Conservation (phyloP, 1,140 invertebrate species). For the Aethina tumida region DNA sequence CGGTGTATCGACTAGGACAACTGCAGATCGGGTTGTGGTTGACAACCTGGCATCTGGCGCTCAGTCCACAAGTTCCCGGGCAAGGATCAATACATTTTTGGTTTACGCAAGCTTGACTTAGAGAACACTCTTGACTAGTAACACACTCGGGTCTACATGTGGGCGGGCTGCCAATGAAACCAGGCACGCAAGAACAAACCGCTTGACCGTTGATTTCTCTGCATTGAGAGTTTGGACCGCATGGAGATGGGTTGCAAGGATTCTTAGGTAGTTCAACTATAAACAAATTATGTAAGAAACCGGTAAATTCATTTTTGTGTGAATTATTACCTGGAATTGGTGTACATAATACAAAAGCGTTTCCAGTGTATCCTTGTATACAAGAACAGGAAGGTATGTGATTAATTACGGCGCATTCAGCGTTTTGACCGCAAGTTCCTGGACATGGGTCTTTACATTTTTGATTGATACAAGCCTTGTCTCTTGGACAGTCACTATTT, state of each 20-base stretch:
- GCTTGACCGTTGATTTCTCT: slow-evolving; percentile 54
- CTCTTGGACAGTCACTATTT: slow-evolving; percentile 56
- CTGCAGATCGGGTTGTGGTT: slow-evolving; percentile 55
- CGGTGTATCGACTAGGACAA: slow-evolving; percentile 56
- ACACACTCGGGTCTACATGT: slow-evolving; percentile 66
- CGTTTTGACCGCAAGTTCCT: slow-evolving; percentile 49
- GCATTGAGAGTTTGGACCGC: slow-evolving; percentile 68
- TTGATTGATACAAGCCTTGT: slow-evolving; percentile 61
- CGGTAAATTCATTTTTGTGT: slow-evolving; percentile 37
- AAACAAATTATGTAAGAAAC: slow-evolving; percentile 39
- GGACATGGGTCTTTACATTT: slow-evolving; percentile 61
- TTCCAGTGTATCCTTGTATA: slow-evolving; percentile 57
- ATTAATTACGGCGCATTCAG: slow-evolving; percentile 58
- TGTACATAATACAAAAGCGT: slow-evolving; percentile 60
- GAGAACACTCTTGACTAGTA: slow-evolving; percentile 61
- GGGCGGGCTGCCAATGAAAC: slow-evolving; percentile 61
- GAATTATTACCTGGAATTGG: slow-evolving; percentile 41
- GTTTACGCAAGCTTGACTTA: slow-evolving; percentile 61
- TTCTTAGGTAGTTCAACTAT: slow-evolving; percentile 35
- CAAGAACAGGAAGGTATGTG: slow-evolving; percentile 68
- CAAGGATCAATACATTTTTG: slow-evolving; percentile 75
- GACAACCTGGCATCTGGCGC: slow-evolving; percentile 57
- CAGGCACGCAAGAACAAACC: slow-evolving; percentile 60
- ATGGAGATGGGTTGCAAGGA: slow-evolving; percentile 62
- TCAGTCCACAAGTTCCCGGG: slow-evolving; percentile 61